phyloP scores from a whole-genome alignment of 2,113 vertebrate genomes.

The Vulpes ferrilata region DNA sequence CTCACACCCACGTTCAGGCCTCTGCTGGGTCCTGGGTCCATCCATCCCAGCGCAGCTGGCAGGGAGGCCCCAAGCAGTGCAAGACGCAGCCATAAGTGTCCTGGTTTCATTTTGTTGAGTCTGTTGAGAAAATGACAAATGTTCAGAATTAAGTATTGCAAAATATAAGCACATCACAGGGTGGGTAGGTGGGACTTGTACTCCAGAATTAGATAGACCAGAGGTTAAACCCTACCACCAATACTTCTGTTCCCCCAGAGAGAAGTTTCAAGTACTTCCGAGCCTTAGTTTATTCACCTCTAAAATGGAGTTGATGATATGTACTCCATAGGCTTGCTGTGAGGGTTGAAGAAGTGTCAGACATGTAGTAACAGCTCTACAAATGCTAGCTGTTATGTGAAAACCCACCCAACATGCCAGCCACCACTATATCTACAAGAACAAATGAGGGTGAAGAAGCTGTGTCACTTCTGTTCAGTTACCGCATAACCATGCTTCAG shows the following conservation, averaged over 20 bases:
- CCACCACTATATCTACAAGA: neutral
- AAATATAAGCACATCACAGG: neutral
- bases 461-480: neutral
- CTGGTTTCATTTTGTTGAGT: constrained; percentile 89
- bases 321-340: rapidly evolving
- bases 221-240: neutral
- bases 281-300: neutral
- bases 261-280: neutral
- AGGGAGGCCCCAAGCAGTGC: constrained; percentile 89
- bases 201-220: neutral
- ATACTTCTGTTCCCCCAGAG: neutral
- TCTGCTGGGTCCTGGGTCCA: constrained; percentile 83
- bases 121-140: constrained; percentile 85
- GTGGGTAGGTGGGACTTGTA: neutral
- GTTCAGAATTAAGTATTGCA: neutral
- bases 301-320: neutral
- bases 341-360: neutral
- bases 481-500: neutral
- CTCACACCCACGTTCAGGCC: constrained; percentile 62
- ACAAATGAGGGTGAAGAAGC: neutral
- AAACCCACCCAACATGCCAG: neutral
- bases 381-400: neutral
- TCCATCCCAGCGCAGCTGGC: constrained; percentile 88
- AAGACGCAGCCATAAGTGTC: constrained; percentile 89
- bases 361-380: neutral